Evolutionary conservation across 1,140 invertebrate species (phyloP).

Genomic region (Drosophila virilis): DNA sequence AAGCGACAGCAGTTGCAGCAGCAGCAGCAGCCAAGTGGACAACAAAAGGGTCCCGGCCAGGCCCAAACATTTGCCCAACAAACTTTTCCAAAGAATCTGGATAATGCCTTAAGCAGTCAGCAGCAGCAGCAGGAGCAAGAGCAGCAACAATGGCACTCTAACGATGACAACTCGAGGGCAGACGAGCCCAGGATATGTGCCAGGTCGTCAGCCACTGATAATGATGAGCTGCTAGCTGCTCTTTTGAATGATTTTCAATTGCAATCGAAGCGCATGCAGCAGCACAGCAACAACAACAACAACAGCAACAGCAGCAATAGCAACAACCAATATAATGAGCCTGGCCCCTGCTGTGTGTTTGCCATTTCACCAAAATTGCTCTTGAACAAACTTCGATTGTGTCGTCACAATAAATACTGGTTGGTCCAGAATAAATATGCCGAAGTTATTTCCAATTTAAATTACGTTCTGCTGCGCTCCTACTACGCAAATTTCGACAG

Average conservation of each 20-base stretch:
- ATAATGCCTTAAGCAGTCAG: constrained; percentile 83
- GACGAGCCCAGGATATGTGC: constrained; percentile 60
- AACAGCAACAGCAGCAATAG: constrained; percentile 21
- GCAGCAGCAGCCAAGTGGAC: constrained; percentile 68
- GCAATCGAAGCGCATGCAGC: constrained; percentile 75
- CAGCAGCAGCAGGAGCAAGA: constrained; percentile 37
- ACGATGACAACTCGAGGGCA: constrained; percentile 64
- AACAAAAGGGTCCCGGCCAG: constrained; percentile 72
- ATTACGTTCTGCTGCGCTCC: constrained; percentile 75
- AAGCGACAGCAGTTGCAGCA: constrained; percentile 57
- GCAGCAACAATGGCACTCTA: constrained; percentile 73
- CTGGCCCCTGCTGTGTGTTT: constrained; percentile 64
- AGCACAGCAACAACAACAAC: constrained; percentile 20
- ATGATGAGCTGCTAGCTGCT: constrained; percentile 83
- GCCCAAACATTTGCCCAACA: constrained; percentile 78
- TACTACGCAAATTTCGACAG: constrained; percentile 71
- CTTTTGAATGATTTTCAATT: constrained; percentile 84
- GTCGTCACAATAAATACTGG: constrained; percentile 84
- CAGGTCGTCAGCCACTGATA: constrained; percentile 76
- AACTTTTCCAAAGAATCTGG: constrained; percentile 77
- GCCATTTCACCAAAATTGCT: constrained; percentile 84
- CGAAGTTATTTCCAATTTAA: constrained; percentile 84
- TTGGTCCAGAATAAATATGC: constrained; percentile 84
- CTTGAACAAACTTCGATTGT: constrained; percentile 81
- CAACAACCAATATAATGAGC: constrained; percentile 59